Conservation (phyloP, 2,888 invertebrate species). For the Tuta absoluta region DNA sequence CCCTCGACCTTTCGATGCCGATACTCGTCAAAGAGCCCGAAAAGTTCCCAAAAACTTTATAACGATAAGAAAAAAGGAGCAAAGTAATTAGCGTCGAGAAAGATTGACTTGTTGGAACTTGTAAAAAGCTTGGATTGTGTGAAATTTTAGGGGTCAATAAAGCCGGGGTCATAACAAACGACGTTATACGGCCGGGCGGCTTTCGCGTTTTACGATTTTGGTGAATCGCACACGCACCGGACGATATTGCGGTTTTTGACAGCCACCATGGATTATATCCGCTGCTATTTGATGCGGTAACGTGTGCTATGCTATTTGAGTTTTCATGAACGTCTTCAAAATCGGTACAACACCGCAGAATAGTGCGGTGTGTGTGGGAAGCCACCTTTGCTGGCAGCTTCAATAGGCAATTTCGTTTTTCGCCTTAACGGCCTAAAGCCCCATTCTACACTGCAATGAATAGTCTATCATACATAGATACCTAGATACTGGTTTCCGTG, state of each 20-base stretch:
- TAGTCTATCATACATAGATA: neutral
- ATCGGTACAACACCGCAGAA: no score
- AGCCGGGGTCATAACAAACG: constrained; percentile 32
- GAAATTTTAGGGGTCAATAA: constrained; percentile 44
- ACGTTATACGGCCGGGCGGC: constrained; percentile 33
- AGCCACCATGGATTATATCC: no score
- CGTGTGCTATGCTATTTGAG: no score
- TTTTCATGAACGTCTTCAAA: no score
- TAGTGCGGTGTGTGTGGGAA: no score
- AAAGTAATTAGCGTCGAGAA: constrained; percentile 41
- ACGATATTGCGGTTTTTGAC: no score
- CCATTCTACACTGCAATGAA: constrained; percentile 3
- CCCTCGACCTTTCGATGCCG: neutral
- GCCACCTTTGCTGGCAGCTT: constrained; percentile 31
- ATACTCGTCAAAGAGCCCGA: constrained; percentile 19
- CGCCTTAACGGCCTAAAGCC: constrained; percentile 28
- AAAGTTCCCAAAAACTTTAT: constrained; percentile 35
- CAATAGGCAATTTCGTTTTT: constrained; percentile 31
- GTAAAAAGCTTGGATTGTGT: constrained; percentile 38
- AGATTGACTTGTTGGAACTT: constrained; percentile 38
- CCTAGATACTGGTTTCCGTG: neutral
- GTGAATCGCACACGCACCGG: no score
- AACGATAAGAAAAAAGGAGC: constrained; percentile 35
- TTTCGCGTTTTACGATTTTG: constrained; percentile 34
- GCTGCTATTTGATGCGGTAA: no score